Percentiles rank a stretch among this genome's conserved stretches.
phyloP scores from a whole-genome alignment of 2,113 vertebrate genomes.

The Archocentrus centrarchus region DNA sequence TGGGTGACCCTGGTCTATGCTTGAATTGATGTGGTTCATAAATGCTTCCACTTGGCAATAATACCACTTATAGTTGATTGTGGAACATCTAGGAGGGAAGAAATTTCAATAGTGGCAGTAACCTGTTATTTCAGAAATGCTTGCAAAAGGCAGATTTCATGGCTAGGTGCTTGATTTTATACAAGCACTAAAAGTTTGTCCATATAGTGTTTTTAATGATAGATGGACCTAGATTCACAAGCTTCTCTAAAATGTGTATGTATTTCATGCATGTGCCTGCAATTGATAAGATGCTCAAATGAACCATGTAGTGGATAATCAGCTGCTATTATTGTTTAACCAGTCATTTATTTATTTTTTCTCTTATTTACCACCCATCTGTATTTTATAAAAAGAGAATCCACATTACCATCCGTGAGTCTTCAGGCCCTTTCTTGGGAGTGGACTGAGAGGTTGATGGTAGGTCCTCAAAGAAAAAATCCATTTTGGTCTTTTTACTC shows the following conservation, averaged over 20 bases:
- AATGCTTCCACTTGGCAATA: too few species aligned
- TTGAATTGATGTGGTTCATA: too few species aligned
- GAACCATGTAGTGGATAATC: neutral
- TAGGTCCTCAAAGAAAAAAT: slow-evolving; percentile 44
- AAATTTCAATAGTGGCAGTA: too few species aligned
- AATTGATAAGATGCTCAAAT: too few species aligned
- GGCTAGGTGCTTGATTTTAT: neutral
- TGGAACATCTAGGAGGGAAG: too few species aligned
- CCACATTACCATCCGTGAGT: slow-evolving; percentile 9
- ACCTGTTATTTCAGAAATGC: neutral
- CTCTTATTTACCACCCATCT: too few species aligned
- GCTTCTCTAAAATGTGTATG: neutral
- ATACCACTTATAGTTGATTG: too few species aligned
- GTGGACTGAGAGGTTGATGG: slow-evolving; percentile 40
- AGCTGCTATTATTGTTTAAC: neutral
- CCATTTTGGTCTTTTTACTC: slow-evolving; percentile 52
- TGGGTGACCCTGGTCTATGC: too few species aligned
- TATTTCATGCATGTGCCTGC: neutral
- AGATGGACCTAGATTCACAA: neutral
- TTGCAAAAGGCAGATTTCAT: neutral
- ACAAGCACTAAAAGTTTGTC: neutral
- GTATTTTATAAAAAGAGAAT: neutral
- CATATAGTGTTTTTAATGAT: neutral
- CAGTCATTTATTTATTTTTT: too few species aligned
- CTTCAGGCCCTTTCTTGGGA: neutral